phyloP scores from a whole-genome alignment of 2,888 invertebrate species.

The Phrixothrix hirtus region DNA sequence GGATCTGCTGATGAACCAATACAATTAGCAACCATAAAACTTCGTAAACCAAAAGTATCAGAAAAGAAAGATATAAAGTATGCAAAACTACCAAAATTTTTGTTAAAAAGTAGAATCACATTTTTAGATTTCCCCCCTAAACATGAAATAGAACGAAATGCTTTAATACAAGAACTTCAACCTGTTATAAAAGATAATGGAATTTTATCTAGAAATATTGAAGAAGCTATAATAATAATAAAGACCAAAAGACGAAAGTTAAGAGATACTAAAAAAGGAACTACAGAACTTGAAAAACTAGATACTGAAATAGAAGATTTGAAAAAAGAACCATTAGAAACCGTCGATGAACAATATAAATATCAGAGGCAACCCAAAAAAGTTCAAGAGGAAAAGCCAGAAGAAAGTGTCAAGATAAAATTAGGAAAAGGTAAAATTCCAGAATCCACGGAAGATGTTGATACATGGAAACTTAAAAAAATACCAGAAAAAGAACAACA shows the following conservation, averaged over 20 bases:
- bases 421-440: constrained; percentile 57
- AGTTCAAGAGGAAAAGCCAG: constrained; percentile 34
- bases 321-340: constrained; percentile 52
- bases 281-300: constrained; percentile 55
- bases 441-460: constrained; percentile 43
- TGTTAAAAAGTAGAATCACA: constrained; percentile 57
- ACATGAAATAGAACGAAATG: constrained; percentile 46
- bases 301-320: constrained; percentile 53
- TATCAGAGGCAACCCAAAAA: constrained; percentile 41
- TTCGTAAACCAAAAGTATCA: constrained; percentile 52
- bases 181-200: constrained; percentile 56
- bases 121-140: constrained; percentile 56
- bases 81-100: constrained; percentile 54
- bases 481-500: constrained; percentile 50
- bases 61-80: constrained; percentile 49
- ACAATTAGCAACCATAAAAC: constrained; percentile 63
- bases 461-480: constrained; percentile 51
- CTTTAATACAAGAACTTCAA: constrained; percentile 50
- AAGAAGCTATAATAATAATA: constrained; percentile 56
- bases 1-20: constrained; percentile 60
- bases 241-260: constrained; percentile 54
- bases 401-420: constrained; percentile 51
- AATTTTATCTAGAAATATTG: constrained; percentile 57
- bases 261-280: constrained; percentile 52
- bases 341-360: constrained; percentile 51